Evolutionary conservation across 2,113 vertebrate species (phyloP), one percentile per base, ranked within the genome.

Genomic region (Perca schrenkii): DNA sequence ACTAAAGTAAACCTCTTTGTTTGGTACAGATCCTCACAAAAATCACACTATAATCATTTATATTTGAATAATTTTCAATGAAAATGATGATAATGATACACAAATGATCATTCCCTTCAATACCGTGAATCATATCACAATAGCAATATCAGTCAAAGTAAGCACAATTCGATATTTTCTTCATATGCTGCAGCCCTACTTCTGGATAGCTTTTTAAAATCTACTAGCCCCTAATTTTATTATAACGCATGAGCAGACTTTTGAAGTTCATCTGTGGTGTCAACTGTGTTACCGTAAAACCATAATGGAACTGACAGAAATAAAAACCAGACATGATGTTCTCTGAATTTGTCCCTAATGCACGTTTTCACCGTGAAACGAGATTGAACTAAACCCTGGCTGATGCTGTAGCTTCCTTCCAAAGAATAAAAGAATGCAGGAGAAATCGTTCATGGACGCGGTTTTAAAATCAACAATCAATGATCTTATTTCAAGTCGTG

Each of bases 331-430:
- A 63, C 60, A 72, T 34, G 16, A 67, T 43, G 47, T 56, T 84
- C 11, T 15, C 49, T 67, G 71, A 28, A 19, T 57, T 71, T 3
- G 12, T 34, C 64, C 75, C 25, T 86, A 58, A 60, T 62, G 57
- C 84, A 25, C 11, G 72, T 4, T 58, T 52, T 63, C 49, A 52
- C 57, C 22, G 17, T 88, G 68, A 83, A 80, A 74, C n/a, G 71
- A 74, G 77, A 64, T 86, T 74, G 65, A 40, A 60, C 53, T 79
- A 52, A 79, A 84, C 17, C 62, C 62, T 22, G 12, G 63, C 52
- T 72, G 56, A 81, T 72, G 4, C 61, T 53, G 52, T 22, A 28
- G 12, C 47, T n/a, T 77, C 53, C 7, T 56, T 28, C 68, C 22
- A 31, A 47, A 57, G 22, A 79, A 68, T 54, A 25, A 69, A 50